phyloP scores from a whole-genome alignment of 2,797 vertebrate species.

The Tarsius wallacei region DNA sequence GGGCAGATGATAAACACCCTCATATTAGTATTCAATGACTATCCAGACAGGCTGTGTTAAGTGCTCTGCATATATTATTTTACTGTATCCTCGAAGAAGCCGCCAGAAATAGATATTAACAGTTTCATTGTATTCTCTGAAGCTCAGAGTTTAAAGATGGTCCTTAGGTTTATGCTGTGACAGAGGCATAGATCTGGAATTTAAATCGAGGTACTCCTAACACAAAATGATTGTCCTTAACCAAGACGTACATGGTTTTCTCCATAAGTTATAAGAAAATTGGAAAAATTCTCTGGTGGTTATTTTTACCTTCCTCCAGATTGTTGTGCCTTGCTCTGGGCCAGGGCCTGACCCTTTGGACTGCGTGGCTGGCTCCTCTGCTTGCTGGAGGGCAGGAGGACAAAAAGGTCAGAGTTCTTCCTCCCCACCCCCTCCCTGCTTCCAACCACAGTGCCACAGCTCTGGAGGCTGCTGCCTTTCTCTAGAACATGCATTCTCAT shows the following conservation, averaged over 20 bases:
- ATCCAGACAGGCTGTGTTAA: neutral
- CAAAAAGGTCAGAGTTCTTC: neutral
- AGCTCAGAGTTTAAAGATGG: conserved; percentile 37
- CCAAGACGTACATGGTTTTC: neutral
- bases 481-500: neutral
- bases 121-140: conserved; percentile 18
- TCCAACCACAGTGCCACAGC: neutral
- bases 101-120: conserved; percentile 71
- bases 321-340: neutral
- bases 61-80: conserved; percentile 45
- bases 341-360: neutral
- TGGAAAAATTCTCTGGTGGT: neutral
- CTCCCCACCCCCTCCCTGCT: neutral
- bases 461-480: neutral
- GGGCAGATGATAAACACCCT: neutral
- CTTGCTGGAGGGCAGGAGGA: neutral
- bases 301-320: neutral
- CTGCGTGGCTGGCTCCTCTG: neutral
- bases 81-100: conserved; percentile 56
- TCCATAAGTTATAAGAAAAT: neutral
- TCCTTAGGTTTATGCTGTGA: neutral
- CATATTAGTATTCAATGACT: neutral
- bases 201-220: conserved; percentile 23
- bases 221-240: conserved; percentile 38
- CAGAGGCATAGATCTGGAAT: conserved; percentile 25